Base-by-base conservation (phyloP, 2,113 vertebrate genomes). In the Quiscalus mexicanus region DNA sequence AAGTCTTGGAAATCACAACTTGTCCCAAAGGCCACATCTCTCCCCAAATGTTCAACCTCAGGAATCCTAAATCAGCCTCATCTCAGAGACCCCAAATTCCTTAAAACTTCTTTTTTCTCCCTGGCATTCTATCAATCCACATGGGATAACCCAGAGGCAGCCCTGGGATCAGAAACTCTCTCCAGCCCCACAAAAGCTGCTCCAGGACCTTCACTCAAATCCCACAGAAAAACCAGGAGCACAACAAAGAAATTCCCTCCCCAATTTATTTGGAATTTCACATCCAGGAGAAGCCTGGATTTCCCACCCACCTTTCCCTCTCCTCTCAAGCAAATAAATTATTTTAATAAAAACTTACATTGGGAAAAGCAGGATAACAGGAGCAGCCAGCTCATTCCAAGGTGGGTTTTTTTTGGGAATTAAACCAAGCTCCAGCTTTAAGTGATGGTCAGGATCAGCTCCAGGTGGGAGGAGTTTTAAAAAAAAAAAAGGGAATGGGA, bases 261-360 rank as follows among this genome's bases (percentile, higher is more conserved):
- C 2, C 2, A 0, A 8, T 44, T 77, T 21, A 49, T 11, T 7
- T 5, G 3, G 27, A 35, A 80, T 47, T 56, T 8, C 31, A 20
- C 3, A 31, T 5, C n/a, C 10, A 37, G 17, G n/a, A 68, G 60
- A 62, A 30, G 1, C 0, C 8, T 1, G 4, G 18, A 33, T 5
- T 23, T 5, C n/a, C 31, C 49, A 15, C 12, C 8, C 9, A 37
- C 37, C 37, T 37, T 37, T 37, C 37, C 37, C 37, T 37, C 37
- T 37, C 37, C 3, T 1, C 7, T 3, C 9, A 11, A 0, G 3
- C 0, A 53, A 70, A 63, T 0, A 0, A 23, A 1, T 1, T 0
- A 24, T 14, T 65, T 42, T 1, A 37, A 74, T 1, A 28, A 3
- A 6, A 42, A 60, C 92, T 90, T 15, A 79, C 70, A 0, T 10